Evolutionary conservation across 1,140 invertebrate genomes (phyloP).

Genomic region (Conus ventricosus): DNA sequence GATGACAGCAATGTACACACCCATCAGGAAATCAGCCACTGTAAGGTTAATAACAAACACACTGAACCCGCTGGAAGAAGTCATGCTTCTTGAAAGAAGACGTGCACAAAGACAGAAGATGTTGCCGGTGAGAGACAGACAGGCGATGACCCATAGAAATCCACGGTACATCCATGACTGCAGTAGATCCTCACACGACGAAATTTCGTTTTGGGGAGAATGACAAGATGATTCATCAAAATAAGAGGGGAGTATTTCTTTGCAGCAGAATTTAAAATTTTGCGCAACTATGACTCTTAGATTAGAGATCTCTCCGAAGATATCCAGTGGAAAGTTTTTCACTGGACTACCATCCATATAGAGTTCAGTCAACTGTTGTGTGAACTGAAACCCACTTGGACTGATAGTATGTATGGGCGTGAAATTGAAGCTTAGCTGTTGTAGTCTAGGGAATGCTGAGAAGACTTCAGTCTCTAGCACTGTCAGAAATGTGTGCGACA

Average conservation of each 20-base stretch:
- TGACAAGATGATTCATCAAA: conserved; percentile 9
- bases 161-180: conserved; percentile 26
- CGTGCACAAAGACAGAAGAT: conserved; percentile 35
- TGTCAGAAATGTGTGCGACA: conserved; percentile 9
- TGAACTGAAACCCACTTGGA: not conserved
- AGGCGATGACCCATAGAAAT: conserved; percentile 51
- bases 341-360: not conserved
- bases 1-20: conserved; percentile 63
- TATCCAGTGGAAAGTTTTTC: not conserved
- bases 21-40: conserved; percentile 65
- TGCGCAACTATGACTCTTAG: conserved; percentile 36
- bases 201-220: conserved; percentile 41
- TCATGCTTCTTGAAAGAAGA: not conserved
- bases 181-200: conserved; percentile 56
- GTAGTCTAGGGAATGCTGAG: not conserved
- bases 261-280: conserved; percentile 49
- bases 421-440: not conserved
- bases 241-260: conserved; percentile 27
- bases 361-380: not conserved
- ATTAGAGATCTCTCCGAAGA: conserved; percentile 29
- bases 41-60: conserved; percentile 56
- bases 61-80: conserved; percentile 29
- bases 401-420: not conserved
- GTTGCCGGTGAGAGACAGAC: conserved; percentile 53
- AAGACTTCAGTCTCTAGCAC: conserved; percentile 7